Conservation (phyloP, 1,140 invertebrate genomes). For the Eueides isabella region DNA sequence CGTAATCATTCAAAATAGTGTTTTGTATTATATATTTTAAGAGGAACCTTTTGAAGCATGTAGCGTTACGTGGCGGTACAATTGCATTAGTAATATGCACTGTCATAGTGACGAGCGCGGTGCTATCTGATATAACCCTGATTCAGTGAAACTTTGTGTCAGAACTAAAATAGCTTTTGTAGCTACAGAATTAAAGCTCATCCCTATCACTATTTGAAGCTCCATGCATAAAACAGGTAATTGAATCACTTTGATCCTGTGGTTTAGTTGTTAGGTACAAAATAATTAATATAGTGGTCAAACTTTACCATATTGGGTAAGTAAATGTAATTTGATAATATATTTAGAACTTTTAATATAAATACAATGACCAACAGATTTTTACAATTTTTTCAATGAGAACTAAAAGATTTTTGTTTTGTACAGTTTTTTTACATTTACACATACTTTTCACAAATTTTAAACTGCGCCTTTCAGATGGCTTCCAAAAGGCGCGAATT, state of each 20-base stretch:
- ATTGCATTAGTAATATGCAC: conserved; percentile 52
- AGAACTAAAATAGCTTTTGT: background rate
- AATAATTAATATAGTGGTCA: conserved; percentile 14
- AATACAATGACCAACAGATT: too few relatives aligned
- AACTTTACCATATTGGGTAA: background rate
- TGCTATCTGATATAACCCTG: conserved; percentile 64
- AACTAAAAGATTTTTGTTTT: background rate
- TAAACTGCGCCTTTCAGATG: too few relatives aligned
- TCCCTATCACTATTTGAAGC: background rate
- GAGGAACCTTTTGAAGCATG: background rate
- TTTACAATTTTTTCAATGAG: background rate
- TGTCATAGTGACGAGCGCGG: conserved; percentile 38
- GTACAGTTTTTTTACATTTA: too few relatives aligned
- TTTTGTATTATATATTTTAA: background rate
- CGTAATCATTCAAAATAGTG: background rate
- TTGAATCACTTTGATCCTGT: conserved; percentile 13
- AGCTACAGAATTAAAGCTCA: background rate
- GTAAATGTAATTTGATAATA: too few relatives aligned
- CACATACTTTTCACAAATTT: too few relatives aligned
- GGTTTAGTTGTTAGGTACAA: conserved; percentile 7
- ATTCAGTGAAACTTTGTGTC: conserved; percentile 25
- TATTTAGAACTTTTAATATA: too few relatives aligned
- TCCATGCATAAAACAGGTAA: conserved; percentile 22
- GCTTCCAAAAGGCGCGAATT: too few relatives aligned
- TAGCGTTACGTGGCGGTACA: conserved; percentile 27